Base-by-base conservation (phyloP, 1,140 invertebrate species). In the Hydropsyche tenuis region DNA sequence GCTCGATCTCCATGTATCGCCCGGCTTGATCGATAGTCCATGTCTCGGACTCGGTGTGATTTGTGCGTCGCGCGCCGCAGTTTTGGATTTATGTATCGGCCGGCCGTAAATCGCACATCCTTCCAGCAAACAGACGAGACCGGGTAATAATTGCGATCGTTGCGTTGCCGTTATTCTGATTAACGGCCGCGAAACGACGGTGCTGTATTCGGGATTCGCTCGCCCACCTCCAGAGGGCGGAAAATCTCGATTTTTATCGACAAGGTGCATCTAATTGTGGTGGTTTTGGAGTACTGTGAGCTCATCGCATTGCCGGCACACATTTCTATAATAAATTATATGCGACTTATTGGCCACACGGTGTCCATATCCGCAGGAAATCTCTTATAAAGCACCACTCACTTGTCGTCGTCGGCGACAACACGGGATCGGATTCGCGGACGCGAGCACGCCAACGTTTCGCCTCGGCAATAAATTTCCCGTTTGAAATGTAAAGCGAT, bases 391-490 rank as follows among this genome's bases (percentile, higher is more conserved):
- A 25, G 46, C 18, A 51, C 46, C 46, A 37, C 30, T 37, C 30
- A 37, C 30, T 37, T 37, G 30, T 37, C 30, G 30, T 37, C 30
- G 46, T 51, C 56, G n/a, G 56, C 56, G 22, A 62, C n/a, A 23
- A 62, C 56, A 62, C 63, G 48, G n/a, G 48, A 16, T 16, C 48
- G 48, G n/a, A 60, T 25, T 56, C 12, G 18, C 22, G 11, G 45
- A 20, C 56, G 23, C 63, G 23, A 60, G 53, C 30, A 37, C 30
- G 30, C 30, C 30, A 37, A n/a, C 25, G 22, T 65, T 60, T 45
- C 23, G 48, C 22, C 18, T 20, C 63, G 45, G 70, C 70, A 63
- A 72, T 72, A 72, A 72, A 72, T 72, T 43, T 1, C 23, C 56
- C 5, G 22, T 45, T 64, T 62, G 70, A 63, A 45, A 25, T 27